Conservation (phyloP, 2,888 invertebrate genomes). For the Andrena minutula region DNA sequence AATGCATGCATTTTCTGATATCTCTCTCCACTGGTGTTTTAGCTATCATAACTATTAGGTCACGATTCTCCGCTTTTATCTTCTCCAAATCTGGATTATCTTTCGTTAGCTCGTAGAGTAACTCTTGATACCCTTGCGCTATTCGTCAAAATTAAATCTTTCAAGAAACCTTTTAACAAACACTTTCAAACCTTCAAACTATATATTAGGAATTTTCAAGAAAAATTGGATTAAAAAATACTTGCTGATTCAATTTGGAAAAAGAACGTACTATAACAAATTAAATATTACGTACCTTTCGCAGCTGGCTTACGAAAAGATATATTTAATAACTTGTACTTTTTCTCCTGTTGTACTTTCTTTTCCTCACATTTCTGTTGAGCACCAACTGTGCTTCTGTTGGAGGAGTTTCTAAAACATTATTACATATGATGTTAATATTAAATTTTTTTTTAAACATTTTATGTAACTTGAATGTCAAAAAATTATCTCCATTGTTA, state of each 20-base stretch:
- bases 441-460: not conserved
- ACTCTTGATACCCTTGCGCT: constrained; percentile 84
- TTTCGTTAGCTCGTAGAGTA: constrained; percentile 83
- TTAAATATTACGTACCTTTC: constrained; percentile 86
- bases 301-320: constrained; percentile 91
- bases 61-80: constrained; percentile 84
- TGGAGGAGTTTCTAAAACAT: constrained; percentile 64
- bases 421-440: not conserved
- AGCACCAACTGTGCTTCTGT: constrained; percentile 33
- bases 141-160: constrained; percentile 7
- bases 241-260: not conserved
- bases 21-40: constrained; percentile 86
- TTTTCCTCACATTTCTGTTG: constrained; percentile 88
- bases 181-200: no score
- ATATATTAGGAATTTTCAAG: not conserved
- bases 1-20: constrained; percentile 89
- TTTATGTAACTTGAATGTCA: no score
- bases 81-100: constrained; percentile 86
- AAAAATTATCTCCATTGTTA: no score
- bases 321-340: constrained; percentile 91
- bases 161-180: not conserved
- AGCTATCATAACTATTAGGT: constrained; percentile 76
- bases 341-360: constrained; percentile 91
- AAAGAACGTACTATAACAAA: not conserved
- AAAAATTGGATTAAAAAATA: not conserved